phyloP scores from a whole-genome alignment of 2,888 invertebrate species.

The Cephus pygmeus region DNA sequence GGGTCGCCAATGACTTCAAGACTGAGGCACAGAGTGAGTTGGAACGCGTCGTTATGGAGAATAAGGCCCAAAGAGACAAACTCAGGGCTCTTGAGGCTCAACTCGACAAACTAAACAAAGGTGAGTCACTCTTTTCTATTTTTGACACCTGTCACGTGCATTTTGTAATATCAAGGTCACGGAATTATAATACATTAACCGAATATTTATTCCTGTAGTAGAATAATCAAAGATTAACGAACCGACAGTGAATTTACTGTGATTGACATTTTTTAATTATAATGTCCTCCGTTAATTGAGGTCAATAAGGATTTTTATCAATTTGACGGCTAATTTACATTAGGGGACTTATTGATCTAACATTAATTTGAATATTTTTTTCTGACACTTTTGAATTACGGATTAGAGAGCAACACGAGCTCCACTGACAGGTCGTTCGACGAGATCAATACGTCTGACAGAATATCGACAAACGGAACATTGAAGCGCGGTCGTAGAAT shows the following conservation, averaged over 20 bases:
- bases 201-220: neutral
- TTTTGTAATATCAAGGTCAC: neutral
- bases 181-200: neutral
- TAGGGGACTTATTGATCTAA: neutral
- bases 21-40: slow-evolving; percentile 91
- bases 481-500: slow-evolving; percentile 59
- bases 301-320: neutral
- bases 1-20: slow-evolving; percentile 96
- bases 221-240: neutral
- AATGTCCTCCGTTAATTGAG: neutral
- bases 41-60: slow-evolving; percentile 84
- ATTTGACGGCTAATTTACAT: neutral
- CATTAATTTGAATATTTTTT: neutral
- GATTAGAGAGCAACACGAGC: neutral
- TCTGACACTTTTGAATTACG: neutral
- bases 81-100: slow-evolving; percentile 82
- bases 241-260: neutral
- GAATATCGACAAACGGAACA: slow-evolving; percentile 45
- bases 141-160: slow-evolving; percentile 12
- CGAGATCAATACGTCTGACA: slow-evolving; percentile 35
- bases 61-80: slow-evolving; percentile 82
- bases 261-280: neutral
- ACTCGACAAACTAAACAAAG: slow-evolving; percentile 80
- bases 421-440: neutral
- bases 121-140: slow-evolving; percentile 64